Conservation (phyloP, 64 coral and sea anemone genomes). For the Pachyseris speciosa region DNA sequence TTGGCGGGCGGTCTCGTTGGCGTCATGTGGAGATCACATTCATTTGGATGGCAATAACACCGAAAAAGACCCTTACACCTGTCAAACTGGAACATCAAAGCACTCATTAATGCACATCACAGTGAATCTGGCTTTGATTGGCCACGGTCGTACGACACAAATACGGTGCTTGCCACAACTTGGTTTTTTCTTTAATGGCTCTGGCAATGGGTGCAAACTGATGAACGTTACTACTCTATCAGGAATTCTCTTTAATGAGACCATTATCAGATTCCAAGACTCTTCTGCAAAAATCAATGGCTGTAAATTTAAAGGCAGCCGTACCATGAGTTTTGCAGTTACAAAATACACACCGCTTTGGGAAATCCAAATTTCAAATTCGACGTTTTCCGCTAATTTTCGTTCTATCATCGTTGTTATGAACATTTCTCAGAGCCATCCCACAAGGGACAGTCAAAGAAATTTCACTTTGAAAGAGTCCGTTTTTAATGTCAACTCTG, state of each 20-base stretch:
- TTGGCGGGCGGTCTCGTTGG: constrained; percentile 41
- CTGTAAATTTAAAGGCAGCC: background rate
- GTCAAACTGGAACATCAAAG: background rate
- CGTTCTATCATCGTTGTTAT: too few species aligned
- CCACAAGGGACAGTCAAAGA: background rate
- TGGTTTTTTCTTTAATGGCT: background rate
- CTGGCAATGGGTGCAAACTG: background rate
- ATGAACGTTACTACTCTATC: background rate
- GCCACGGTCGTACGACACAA: background rate
- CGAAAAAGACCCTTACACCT: constrained; percentile 43
- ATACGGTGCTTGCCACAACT: background rate
- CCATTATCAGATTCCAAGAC: background rate
- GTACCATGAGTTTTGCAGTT: background rate
- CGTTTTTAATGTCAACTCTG: background rate
- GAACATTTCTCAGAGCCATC: too few species aligned
- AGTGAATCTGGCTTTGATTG: constrained; percentile 50
- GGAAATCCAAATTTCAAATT: background rate
- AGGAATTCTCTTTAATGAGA: background rate
- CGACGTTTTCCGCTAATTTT: background rate
- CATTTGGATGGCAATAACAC: constrained; percentile 58
- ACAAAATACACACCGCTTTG: background rate
- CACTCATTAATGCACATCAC: constrained; percentile 47
- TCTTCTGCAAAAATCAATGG: background rate
- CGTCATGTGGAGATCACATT: background rate
- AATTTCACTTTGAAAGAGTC: background rate